Evolutionary conservation across 1,140 invertebrate genomes (phyloP), one percentile per base, ranked within the genome.

Genomic region (Pinna nobilis): DNA sequence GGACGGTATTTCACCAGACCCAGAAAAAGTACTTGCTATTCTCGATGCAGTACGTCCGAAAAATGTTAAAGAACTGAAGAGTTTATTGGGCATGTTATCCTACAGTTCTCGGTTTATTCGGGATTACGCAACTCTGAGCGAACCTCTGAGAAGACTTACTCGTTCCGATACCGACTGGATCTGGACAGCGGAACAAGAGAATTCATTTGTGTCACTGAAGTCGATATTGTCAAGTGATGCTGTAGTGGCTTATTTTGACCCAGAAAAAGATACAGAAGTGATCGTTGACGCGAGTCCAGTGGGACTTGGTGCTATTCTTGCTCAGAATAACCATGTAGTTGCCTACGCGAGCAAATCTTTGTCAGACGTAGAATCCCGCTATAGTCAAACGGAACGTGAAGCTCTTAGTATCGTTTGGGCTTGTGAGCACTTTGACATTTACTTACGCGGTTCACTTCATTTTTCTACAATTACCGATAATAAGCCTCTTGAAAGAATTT

Each of bases 321-420:
- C 63, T 39, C 76, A 78, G 47, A 68, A 55, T 2, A 9, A 59
- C 28, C 30, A 53, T 35, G 53, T 28, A 9, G 71, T 86, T 15
- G 74, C 72, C 2, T 84, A 78, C 47, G 75, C 76, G 15, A 78
- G 73, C 51, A 49, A 79, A 68, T 20, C 65, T 23, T 68, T 82
- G 9, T 66, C 65, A 25, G 50, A 69, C 13, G 59, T 69, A 25
- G 76, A 85, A 66, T 73, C 74, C 28, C 57, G 80, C n/a, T 90
- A 90, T 68, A 83, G 81, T 0, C 88, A 87, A 15, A 88, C 83
- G 23, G 90, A 92, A 74, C 81, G 82, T 57, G 88, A 91, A 78
- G 82, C 74, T 30, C 69, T 90, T 23, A 89, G 87, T 15, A 74
- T 90, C 18, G 82, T 90, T 20, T 90, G 81, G 80, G 83, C 84